These are phyloP conservation scores for Dynastes hyllus DNA, from an alignment of 2,888 invertebrate species.

Conservation along the genomic window DNA sequence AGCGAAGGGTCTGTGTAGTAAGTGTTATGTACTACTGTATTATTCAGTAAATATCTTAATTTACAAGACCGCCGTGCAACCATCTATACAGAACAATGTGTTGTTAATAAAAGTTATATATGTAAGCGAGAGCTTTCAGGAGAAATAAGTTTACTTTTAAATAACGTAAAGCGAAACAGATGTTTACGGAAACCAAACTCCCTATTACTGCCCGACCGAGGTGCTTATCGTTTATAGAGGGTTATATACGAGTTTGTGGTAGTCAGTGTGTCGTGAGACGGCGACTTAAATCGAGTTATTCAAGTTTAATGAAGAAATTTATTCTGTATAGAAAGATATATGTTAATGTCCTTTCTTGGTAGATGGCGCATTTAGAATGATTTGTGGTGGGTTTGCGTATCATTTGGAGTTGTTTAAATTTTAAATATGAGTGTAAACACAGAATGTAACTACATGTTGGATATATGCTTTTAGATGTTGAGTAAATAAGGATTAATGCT, in stretches of 20 bases:
- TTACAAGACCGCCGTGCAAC: conserved; percentile 1
- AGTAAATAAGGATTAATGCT: too few relatives aligned
- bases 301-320: not conserved
- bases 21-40: not conserved
- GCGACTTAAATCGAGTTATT: not conserved
- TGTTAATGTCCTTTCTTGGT: too few relatives aligned
- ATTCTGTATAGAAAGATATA: not conserved
- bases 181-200: conserved; percentile 26
- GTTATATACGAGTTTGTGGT: not conserved
- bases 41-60: conserved; percentile 33
- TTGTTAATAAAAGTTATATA: conserved; percentile 36
- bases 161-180: conserved; percentile 15
- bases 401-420: too few relatives aligned
- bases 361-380: too few relatives aligned
- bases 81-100: conserved; percentile 21
- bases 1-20: not conserved
- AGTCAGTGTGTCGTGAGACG: not conserved
- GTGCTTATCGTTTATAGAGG: conserved; percentile 3
- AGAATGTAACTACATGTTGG: too few relatives aligned
- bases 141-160: conserved; percentile 21
- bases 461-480: too few relatives aligned
- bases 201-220: conserved; percentile 1
- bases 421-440: too few relatives aligned
- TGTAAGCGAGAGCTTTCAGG: conserved; percentile 4
- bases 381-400: too few relatives aligned